phyloP scores from a whole-genome alignment of 2,113 vertebrate species.

The Rhynchomys soricoides region DNA sequence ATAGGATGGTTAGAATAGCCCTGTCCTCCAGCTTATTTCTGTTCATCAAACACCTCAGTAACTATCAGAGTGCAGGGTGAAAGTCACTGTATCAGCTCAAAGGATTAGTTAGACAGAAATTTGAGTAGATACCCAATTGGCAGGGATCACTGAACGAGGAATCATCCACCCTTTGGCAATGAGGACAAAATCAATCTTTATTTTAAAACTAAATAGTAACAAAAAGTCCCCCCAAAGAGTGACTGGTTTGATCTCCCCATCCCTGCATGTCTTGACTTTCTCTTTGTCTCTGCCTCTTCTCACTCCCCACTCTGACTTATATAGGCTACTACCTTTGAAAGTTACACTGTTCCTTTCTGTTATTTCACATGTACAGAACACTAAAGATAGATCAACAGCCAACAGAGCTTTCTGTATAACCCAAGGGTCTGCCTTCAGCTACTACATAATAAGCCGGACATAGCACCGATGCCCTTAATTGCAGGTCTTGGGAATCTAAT shows the following conservation, averaged over 20 bases:
- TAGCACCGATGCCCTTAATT: not conserved
- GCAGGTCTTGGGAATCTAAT: not conserved
- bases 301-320: not conserved
- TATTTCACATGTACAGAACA: not conserved
- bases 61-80: not conserved
- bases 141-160: not conserved
- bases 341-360: not conserved
- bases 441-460: not conserved
- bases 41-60: not conserved
- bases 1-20: rapidly evolving
- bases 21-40: not conserved
- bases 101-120: not conserved
- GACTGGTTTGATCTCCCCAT: not conserved
- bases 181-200: not conserved
- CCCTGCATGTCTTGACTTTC: not conserved
- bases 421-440: not conserved
- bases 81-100: not conserved
- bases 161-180: rapidly evolving
- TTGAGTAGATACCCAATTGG: not conserved
- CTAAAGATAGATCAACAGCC: not conserved
- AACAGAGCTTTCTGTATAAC: not conserved
- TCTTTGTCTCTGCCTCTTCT: not conserved
- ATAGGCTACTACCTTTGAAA: not conserved
- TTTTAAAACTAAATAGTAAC: not conserved
- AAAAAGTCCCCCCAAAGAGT: no score